Evolutionary conservation across 2,113 vertebrate species (phyloP), one percentile per base, ranked within the genome.

Genomic region (Mesitornis unicolor): DNA sequence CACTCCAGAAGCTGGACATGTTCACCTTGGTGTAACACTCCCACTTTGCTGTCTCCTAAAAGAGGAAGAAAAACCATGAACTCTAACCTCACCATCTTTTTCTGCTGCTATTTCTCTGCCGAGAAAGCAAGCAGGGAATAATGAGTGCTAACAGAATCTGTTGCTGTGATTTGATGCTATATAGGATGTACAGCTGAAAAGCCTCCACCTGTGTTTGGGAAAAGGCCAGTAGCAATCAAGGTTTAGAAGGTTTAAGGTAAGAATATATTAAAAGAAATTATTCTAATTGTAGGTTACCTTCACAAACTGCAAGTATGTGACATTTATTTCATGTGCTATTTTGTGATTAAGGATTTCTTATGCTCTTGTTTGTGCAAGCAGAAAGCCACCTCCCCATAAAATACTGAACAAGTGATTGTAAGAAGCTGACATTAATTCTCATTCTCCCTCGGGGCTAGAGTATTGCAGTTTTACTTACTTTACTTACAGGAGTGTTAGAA

Each of bases 131-230:
- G 47, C 9, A 35, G 51, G 61, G 64, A 81, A 19, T 0, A 26
- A 11, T 9, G 42, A 77, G 64, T 11, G 36, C 38, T 61, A 65
- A 17, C 9, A 75, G 68, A 77, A 60, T 20, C 7, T 43, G 33
- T 6, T 0, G 0, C 4, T 54, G 36, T 9, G 38, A 16, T 63
- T 71, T 50, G 20, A 18, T 40, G 51, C 1, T 12, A 1, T 7
- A 9, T 26, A 38, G 35, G 24, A 45, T 5, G 28, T 11, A 35
- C n/a, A 36, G 22, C 31, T 83, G 57, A 57, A 47, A 80, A 89
- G 15, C 11, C 33, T 73, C 22, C 24, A 9, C 12, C 24, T 9
- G 13, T 33, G 3, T 42, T 68, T 73, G 50, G 24, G 31, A 25
- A 57, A 91, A 84, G 36, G 25, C 11, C 56, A 61, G 48, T 20